These are phyloP conservation scores for Corythoichthys intestinalis DNA, from an alignment of 2,113 vertebrate species.

Conservation along the genomic window DNA sequence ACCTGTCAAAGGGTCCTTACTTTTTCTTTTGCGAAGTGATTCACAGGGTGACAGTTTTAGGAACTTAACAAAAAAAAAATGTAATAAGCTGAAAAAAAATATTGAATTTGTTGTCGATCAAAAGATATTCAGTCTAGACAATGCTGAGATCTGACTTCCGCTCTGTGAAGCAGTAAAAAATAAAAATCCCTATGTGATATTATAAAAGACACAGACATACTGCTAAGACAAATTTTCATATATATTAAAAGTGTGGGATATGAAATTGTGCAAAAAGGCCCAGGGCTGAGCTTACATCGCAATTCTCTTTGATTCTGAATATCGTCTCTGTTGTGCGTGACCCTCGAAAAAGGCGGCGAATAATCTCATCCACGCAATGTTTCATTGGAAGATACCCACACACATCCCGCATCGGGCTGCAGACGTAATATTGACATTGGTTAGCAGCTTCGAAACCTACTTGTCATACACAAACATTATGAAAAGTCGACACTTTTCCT, in stretches of 20 bases:
- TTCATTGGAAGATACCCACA: slow-evolving; percentile 47
- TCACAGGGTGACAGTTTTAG: slow-evolving; percentile 66
- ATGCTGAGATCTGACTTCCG: slow-evolving; percentile 24
- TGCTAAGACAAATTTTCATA: slow-evolving; percentile 94
- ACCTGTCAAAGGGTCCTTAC: slow-evolving; percentile 77
- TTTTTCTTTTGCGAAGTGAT: slow-evolving; percentile 62
- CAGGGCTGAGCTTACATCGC: slow-evolving; percentile 75
- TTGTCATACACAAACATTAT: slow-evolving; percentile 69
- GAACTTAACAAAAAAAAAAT: slow-evolving; percentile 21
- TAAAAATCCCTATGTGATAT: slow-evolving; percentile 71
- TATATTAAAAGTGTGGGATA: slow-evolving; percentile 95
- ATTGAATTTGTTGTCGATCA: slow-evolving; percentile 19
- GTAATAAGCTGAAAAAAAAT: slow-evolving; percentile 7
- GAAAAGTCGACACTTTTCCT: slow-evolving; percentile 55
- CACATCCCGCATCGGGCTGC: slow-evolving; percentile 43
- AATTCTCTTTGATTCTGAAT: slow-evolving; percentile 71
- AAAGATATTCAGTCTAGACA: slow-evolving; percentile 23
- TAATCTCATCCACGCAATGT: slow-evolving; percentile 62
- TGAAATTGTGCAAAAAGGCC: slow-evolving; percentile 74
- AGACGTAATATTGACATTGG: slow-evolving; percentile 65
- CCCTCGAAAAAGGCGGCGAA: slow-evolving; percentile 61
- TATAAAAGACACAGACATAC: slow-evolving; percentile 85
- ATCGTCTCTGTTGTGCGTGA: slow-evolving; percentile 51
- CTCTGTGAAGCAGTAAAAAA: slow-evolving; percentile 50
- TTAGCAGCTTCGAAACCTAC: slow-evolving; percentile 60